These are phyloP conservation scores for Mustelus asterias DNA, from an alignment of 2,113 vertebrate genomes.

Conservation along the genomic window DNA sequence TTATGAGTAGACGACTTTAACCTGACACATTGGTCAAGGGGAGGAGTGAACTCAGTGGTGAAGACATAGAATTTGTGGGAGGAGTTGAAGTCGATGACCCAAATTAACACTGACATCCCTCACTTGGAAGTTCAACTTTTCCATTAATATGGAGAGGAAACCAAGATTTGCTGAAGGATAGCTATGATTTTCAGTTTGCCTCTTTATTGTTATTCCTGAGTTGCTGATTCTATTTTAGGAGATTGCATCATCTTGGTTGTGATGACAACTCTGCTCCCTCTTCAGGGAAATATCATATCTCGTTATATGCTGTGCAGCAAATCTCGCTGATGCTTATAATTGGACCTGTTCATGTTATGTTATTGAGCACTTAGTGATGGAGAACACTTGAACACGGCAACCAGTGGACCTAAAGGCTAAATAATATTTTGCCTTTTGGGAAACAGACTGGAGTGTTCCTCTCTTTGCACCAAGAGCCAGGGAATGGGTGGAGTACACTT, in stretches of 20 bases:
- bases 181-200: constrained; percentile 42
- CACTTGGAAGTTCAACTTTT: not conserved
- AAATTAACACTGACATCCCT: not conserved
- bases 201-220: constrained; percentile 64
- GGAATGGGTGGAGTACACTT: constrained; percentile 43
- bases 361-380: constrained; percentile 41
- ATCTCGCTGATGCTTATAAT: constrained; percentile 48
- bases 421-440: constrained; percentile 38
- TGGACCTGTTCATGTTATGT: constrained; percentile 44
- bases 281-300: constrained; percentile 59
- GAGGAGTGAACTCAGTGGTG: not conserved
- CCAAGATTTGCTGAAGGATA: constrained; percentile 37
- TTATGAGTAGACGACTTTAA: not conserved
- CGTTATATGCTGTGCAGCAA: constrained; percentile 49
- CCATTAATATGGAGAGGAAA: not conserved
- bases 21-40: not conserved
- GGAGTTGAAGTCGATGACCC: not conserved
- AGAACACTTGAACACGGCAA: not conserved
- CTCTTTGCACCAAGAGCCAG: constrained; percentile 19
- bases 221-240: constrained; percentile 78
- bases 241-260: constrained; percentile 80
- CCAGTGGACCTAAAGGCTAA: constrained; percentile 8
- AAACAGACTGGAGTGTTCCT: constrained; percentile 33
- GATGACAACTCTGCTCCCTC: constrained; percentile 65
- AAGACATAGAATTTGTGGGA: not conserved